Base-by-base conservation (phyloP, 1,140 invertebrate species). In the silkworm (Bombyx mori) region DNA sequence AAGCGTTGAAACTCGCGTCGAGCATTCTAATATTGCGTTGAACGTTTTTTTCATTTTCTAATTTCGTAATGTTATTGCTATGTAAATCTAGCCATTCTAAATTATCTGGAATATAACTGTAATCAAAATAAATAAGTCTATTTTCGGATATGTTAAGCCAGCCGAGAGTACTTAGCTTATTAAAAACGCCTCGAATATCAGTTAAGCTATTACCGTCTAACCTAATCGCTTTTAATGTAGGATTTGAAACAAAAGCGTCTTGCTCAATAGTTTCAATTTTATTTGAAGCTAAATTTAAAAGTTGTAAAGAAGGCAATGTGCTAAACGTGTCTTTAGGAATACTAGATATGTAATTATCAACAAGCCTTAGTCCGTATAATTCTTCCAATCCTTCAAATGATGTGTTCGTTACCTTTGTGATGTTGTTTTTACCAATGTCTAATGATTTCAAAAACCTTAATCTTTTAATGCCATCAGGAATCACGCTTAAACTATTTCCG, bases 361-460 rank as follows among this genome's bases (percentile, higher is more conserved):
- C 91, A 54, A 93, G 73, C 59, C 91, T 82, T 44, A 93, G 75
- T 3, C 92, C 91, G 73, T 91, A 92, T 1, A 92, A 76, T 54
- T 91, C 88, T 66, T 92, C 90, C 50, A 94, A 80, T 3, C 91
- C 91, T 67, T 91, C 88, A 77, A 93, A 92, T 63, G 90, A 91
- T 9, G 88, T 78, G 70, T 91, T 91, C 18, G 84, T 86, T 52
- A 91, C 82, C 50, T 89, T 82, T 55, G 88, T 85, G 62, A 95
- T 93, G 59, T 89, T 90, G 77, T 96, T 96, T 74, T 94, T 93
- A 4, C 93, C 93, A 50, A 96, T 88, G 83, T 96, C 94, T 35
- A 96, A 88, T 0, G 92, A 94, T 79, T 93, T 94, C 50, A 96
- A 85, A 65, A 91, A 91, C 26, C 84, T 74, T n/a, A 96, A 77